Evolutionary conservation across 2,888 invertebrate genomes (phyloP).

Genomic region (Belgica antarctica): DNA sequence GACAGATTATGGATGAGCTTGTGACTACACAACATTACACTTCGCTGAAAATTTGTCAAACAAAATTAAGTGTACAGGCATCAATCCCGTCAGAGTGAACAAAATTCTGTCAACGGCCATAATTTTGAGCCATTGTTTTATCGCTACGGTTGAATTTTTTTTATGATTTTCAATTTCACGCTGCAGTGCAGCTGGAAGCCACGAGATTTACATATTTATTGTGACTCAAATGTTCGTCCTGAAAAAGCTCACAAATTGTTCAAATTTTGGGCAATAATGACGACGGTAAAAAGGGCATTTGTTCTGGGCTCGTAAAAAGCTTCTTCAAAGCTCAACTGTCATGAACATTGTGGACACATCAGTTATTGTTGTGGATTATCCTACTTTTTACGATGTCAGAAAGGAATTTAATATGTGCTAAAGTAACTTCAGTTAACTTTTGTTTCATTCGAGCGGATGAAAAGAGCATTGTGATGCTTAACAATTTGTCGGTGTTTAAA

Average conservation of each 20-base stretch:
- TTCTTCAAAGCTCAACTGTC: too few species aligned
- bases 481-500: too few species aligned
- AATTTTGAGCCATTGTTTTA: background rate
- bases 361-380: too few species aligned
- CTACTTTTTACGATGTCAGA: too few species aligned
- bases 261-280: background rate
- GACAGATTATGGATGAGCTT: background rate
- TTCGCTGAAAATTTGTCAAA: background rate
- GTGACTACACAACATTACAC: background rate
- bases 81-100: background rate
- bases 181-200: constrained; percentile 37
- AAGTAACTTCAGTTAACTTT: too few species aligned
- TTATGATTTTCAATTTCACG: constrained; percentile 38
- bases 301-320: background rate
- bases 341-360: too few species aligned
- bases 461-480: too few species aligned
- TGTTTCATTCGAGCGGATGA: too few species aligned
- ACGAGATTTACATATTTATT: constrained; percentile 35
- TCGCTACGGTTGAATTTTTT: background rate
- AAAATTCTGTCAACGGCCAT: background rate
- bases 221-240: background rate
- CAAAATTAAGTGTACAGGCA: background rate
- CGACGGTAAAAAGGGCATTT: background rate
- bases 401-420: too few species aligned
- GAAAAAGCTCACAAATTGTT: too few species aligned